phyloP scores from a whole-genome alignment of 2,113 vertebrate genomes.

The Procapra przewalskii region DNA sequence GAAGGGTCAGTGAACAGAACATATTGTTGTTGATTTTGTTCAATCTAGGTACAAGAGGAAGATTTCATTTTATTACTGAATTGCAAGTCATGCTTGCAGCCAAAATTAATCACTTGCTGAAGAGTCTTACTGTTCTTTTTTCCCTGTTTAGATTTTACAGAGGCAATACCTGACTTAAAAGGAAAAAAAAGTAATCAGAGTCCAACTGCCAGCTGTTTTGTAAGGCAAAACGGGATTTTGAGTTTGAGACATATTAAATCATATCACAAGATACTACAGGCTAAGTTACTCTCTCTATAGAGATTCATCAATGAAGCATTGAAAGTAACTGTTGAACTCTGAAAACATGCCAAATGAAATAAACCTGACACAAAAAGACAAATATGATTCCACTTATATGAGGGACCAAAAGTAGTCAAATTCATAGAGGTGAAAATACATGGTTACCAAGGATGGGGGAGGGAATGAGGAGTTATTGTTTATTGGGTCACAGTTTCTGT shows the following conservation, averaged over 20 bases:
- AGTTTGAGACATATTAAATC: not conserved
- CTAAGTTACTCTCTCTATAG: not conserved
- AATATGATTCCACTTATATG: not conserved
- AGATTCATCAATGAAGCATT: not conserved
- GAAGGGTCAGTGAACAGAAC: not conserved
- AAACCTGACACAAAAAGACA: not conserved
- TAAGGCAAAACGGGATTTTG: not conserved
- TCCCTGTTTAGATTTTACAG: not conserved
- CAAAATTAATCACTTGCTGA: not conserved
- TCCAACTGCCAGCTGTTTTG: not conserved
- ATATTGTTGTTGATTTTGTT: not conserved
- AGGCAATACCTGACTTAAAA: not conserved
- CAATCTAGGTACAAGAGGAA: not conserved
- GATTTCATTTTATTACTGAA: slow-evolving; percentile 34
- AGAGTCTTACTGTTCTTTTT: not conserved
- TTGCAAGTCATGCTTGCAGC: not conserved
- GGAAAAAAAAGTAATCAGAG: not conserved
- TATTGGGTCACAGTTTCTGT: not conserved
- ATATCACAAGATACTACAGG: not conserved
- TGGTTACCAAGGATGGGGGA: not conserved
- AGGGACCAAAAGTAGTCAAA: not conserved
- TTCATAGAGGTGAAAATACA: not conserved
- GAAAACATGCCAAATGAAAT: not conserved
- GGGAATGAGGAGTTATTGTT: not conserved
- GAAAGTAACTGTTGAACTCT: not conserved